Evolutionary conservation across 23 tunicate genomes (phyloP), one percentile per base, ranked within the genome.

Genomic region (Ciona savignyi): DNA sequence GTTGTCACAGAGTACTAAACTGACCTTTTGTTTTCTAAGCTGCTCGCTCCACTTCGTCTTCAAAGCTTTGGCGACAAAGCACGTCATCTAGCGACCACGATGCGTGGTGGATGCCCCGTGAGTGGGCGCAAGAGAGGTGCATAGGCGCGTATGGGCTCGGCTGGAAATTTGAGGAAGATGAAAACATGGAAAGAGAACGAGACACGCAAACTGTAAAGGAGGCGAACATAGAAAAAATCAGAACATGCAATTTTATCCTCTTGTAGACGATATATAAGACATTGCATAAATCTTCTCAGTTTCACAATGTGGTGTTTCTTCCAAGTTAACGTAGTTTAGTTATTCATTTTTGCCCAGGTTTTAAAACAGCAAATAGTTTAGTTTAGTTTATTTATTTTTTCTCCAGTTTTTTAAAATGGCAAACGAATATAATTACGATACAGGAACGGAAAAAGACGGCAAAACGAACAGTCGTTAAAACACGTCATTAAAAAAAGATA

Each of bases 61-160:
- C 56, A 15, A 42, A 42, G 15, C 56, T 42, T 9, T 15, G 56
- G 56, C 56, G 56, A 6, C 56, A 42, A 42, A 42, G 56, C 56
- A 74, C 68, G 72, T 42, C 64, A 33, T 30, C 51, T 33, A 56
- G 19, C 34, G 85, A 80, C 1, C 89, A 84, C 66, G 78, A 84
- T 3, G 95, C 86, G 30, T 87, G 95, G 95, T 87, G 95, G 95
- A 87, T 87, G 95, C 95, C 95, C 34, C 62, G 65, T 48, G 82
- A 76, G 67, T 87, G 95, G 95, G 95, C 95, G 31, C 75, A 65
- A 56, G 95, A 87, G 68, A 60, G 95, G 26, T 67, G 70, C 1
- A 87, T 87, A 23, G 95, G 95, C 21, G 75, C 75, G 25, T 80
- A 42, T 60, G 65, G 81, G 21, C 73, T 60, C 21, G 61, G 31